Percentiles rank a stretch among this genome's conserved stretches.
phyloP scores from a whole-genome alignment of 2,797 vertebrate genomes.

The Acropternis orthonyx region DNA sequence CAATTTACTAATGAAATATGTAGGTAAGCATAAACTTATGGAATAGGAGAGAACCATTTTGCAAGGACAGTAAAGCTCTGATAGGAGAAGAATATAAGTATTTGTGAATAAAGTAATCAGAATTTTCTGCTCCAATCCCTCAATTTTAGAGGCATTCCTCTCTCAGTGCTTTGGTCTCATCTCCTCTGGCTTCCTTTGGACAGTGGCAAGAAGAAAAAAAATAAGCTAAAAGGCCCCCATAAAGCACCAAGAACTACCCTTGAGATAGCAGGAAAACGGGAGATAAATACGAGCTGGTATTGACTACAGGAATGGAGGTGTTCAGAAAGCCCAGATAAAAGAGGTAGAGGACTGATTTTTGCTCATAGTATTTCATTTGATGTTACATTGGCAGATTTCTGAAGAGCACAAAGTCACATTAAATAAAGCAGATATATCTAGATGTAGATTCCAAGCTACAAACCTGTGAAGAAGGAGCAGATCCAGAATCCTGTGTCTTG shows the following conservation, averaged over 20 bases:
- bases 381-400: neutral
- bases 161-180: neutral
- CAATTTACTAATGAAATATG: neutral
- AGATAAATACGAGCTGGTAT: neutral
- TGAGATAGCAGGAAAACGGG: neutral
- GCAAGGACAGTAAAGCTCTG: neutral
- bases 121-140: neutral
- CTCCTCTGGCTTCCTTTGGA: neutral
- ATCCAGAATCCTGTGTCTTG: neutral
- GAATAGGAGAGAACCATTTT: neutral
- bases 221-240: neutral
- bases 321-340: neutral
- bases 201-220: neutral
- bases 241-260: neutral
- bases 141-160: neutral
- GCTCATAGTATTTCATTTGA: neutral
- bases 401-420: neutral
- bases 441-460: neutral
- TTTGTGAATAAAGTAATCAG: neutral
- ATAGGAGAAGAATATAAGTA: neutral
- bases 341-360: neutral
- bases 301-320: neutral
- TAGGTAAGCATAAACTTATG: neutral
- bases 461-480: fast-evolving
- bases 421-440: neutral